These are phyloP conservation scores for Botrylloides violaceus DNA, from an alignment of 23 tunicate genomes.

Conservation along the genomic window DNA sequence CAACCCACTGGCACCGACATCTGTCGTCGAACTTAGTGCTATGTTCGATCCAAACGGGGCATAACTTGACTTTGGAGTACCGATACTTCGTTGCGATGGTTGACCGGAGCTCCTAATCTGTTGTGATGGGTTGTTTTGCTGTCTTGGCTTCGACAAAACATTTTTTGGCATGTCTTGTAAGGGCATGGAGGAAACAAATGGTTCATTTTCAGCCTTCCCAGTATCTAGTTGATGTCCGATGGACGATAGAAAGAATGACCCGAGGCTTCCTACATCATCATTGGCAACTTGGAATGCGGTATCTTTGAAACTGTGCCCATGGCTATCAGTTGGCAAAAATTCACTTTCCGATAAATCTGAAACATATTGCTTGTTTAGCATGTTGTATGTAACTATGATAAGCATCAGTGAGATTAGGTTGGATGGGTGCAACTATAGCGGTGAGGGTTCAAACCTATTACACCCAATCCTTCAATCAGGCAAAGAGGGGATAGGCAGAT, in stretches of 20 bases:
- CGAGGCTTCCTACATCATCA: conserved; percentile 32
- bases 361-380: no score
- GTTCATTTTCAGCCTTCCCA: not conserved
- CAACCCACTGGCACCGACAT: not conserved
- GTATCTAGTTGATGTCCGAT: conserved; percentile 21
- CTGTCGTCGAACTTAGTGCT: no score
- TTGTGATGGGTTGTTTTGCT: not conserved
- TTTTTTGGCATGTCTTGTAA: not conserved
- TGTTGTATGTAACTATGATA: no score
- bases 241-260: conserved; percentile 64
- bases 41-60: no score
- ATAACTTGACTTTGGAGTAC: not conserved
- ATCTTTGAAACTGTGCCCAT: not conserved
- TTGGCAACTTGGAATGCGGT: not conserved
- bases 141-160: not conserved
- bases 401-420: no score
- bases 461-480: no score
- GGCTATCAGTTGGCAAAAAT: not conserved
- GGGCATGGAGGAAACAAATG: not conserved
- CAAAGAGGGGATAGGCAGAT: no score
- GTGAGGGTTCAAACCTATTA: no score
- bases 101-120: not conserved
- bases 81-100: not conserved
- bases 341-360: not conserved
- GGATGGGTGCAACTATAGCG: no score